Evolutionary conservation across 30 jellyfish, hydroid and myxozoan species (phyloP), one percentile per base, ranked within the genome.

Genomic region (Chrysaora quinquecirrha): DNA sequence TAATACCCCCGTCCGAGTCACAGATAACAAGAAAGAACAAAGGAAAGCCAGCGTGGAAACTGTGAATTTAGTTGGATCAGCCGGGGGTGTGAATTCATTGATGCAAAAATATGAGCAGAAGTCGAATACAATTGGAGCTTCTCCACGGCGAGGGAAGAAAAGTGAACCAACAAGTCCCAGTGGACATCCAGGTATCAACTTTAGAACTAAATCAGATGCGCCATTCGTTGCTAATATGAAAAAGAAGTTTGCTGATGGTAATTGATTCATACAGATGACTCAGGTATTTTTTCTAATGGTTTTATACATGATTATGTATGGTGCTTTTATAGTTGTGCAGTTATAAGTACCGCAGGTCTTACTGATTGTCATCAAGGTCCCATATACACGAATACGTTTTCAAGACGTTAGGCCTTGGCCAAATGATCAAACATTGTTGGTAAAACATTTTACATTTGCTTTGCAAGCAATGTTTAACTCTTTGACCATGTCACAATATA

Each of bases 21-120:
- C 79, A 60, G 22, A 25, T 19, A 30, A n/a, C 34, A 43, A 2
- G 62, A 60, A 34, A 16, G 16, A 24, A 25, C 49, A 21, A 24
- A 33, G 52, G 32, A 80, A 34, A 4, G 7, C 76, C 2, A 34
- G 61, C 24, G 54, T 30, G n/a, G 77, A 80, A 23, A 64, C 58
- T 4, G 68, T 16, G 54, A 80, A 67, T 35, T n/a, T 70, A 11
- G 64, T 23, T n/a, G 90, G 47, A n/a, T 24, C 90, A 10, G 25
- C 82, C 65, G 74, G 70, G 33, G 90, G 90, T 4, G 73, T 80
- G 29, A 80, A 80, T 50, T 80, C 90, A 2, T 69, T 80, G 81
- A 66, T 69, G 90, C 78, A 80, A 52, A 80, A 67, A 34, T 80
- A 80, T 38, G 90, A 80, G 54, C 34, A 30, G 73, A 80, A 66